These are phyloP conservation scores for Ifrita kowaldi DNA, from an alignment of 2,113 vertebrate genomes.

Conservation along the genomic window DNA sequence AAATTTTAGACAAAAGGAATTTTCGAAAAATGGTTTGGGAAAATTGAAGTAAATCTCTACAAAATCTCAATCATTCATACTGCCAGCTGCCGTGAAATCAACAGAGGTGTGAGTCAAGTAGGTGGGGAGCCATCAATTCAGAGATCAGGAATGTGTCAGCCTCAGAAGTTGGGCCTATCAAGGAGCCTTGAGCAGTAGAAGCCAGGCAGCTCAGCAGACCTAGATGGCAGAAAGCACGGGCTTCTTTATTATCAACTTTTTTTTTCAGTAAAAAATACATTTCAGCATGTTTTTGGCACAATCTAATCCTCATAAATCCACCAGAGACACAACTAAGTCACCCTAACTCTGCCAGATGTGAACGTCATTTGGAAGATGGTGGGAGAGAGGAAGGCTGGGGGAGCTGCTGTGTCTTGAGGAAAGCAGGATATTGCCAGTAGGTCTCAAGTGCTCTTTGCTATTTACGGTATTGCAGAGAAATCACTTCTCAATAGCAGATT, in stretches of 20 bases:
- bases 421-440: not conserved
- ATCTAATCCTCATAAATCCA: not conserved
- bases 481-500: not conserved
- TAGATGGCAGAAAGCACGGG: not conserved
- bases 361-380: accelerated
- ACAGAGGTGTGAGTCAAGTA: not conserved
- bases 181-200: not conserved
- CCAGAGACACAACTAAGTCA: not conserved
- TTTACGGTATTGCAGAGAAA: not conserved
- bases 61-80: not conserved
- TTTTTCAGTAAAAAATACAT: not conserved
- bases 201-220: not conserved
- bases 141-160: not conserved
- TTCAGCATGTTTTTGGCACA: not conserved
- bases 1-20: not conserved
- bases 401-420: not conserved
- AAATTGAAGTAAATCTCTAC: not conserved
- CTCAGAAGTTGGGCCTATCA: not conserved
- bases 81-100: not conserved
- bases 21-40: not conserved
- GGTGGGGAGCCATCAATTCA: not conserved
- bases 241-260: not conserved
- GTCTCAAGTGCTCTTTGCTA: not conserved
- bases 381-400: not conserved
- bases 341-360: not conserved